Evolutionary conservation across 2,797 vertebrate genomes (phyloP).

Genomic region (Onychomys leucogaster): DNA sequence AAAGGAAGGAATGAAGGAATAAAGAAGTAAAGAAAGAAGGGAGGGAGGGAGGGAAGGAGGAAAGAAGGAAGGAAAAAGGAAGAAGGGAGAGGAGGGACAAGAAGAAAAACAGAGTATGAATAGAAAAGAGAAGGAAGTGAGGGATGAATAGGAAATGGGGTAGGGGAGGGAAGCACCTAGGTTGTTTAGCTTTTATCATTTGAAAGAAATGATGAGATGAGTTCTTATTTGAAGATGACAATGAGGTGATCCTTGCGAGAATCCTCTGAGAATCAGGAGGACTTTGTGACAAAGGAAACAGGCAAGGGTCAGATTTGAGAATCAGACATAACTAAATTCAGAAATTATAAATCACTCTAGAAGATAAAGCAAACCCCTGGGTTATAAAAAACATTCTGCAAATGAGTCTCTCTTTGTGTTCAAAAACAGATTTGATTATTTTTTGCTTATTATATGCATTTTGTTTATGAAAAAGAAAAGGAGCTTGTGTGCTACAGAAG

Average conservation of each 20-base stretch:
- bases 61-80: constrained; percentile 85
- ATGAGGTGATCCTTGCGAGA: not conserved
- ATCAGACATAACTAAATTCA: not conserved
- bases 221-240: not conserved
- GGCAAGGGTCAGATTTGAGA: not conserved
- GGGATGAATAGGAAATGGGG: constrained; percentile 85
- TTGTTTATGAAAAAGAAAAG: not conserved
- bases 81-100: constrained; percentile 73
- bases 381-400: not conserved
- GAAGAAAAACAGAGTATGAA: not conserved
- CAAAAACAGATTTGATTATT: not conserved
- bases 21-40: not conserved
- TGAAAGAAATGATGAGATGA: not conserved
- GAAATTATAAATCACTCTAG: not conserved
- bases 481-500: not conserved
- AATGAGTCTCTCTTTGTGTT: not conserved
- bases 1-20: not conserved
- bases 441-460: not conserved
- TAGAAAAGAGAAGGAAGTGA: not conserved
- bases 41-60: not conserved
- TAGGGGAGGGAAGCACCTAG: not conserved
- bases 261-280: not conserved
- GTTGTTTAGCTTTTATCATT: not conserved
- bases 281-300: accelerated
- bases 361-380: not conserved